Percentiles rank a stretch among this genome's conserved stretches.
Evolutionary conservation across 2,797 vertebrate genomes (phyloP).

Genomic region (Anomalospiza imberbis): DNA sequence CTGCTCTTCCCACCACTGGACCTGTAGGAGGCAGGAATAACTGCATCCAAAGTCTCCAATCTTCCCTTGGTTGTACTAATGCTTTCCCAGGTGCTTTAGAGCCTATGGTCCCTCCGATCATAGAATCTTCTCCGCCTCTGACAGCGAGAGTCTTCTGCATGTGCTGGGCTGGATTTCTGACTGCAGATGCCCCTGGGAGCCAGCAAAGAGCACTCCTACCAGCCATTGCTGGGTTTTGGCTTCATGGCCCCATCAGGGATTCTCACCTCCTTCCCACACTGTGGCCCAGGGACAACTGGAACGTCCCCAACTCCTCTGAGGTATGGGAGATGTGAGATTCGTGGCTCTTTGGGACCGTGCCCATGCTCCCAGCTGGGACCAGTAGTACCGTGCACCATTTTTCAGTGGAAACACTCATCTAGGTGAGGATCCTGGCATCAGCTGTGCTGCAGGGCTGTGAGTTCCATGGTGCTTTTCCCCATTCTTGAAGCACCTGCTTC

Average conservation of each 20-base stretch:
- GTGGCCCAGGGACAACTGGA: not conserved
- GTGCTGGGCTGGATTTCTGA: not conserved
- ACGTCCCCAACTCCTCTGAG: not conserved
- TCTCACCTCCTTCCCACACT: not conserved
- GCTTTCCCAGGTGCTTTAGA: not conserved
- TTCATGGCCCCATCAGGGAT: not conserved
- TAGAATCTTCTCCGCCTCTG: not conserved
- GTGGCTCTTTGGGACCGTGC: rapidly evolving
- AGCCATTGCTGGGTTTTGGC: not conserved
- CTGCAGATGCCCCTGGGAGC: not conserved
- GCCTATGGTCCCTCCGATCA: not conserved
- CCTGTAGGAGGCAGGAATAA: not conserved
- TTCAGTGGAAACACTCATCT: not conserved
- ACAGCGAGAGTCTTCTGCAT: rapidly evolving
- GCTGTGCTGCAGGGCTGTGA: not conserved
- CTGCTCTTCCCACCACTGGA: not conserved
- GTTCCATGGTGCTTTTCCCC: not conserved
- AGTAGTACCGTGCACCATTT: not conserved
- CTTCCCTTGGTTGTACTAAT: not conserved
- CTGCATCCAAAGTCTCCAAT: not conserved
- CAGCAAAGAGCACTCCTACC: not conserved
- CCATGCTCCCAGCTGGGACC: not conserved
- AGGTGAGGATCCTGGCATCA: rapidly evolving
- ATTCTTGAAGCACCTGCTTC: not conserved
- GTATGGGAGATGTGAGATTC: rapidly evolving